These are phyloP conservation scores for Synanthedon vespiformis DNA, from an alignment of 2,888 invertebrate genomes.

Conservation along the genomic window DNA sequence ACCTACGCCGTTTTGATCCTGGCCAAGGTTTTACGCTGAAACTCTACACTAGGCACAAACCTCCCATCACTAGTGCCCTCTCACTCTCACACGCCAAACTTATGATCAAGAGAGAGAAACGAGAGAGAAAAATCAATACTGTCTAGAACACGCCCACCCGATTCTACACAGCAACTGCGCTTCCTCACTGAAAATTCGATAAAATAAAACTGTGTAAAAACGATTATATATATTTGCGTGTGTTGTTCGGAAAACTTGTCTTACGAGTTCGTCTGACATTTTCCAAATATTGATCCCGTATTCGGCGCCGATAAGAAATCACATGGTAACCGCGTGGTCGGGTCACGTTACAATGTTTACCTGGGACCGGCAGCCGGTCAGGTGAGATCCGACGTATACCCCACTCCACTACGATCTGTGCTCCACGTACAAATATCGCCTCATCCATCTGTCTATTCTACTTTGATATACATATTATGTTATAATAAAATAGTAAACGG, in stretches of 20 bases:
- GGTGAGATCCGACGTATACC: conserved; percentile 42
- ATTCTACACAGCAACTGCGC: conserved; percentile 62
- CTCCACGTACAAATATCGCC: background rate
- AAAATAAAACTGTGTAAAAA: conserved; percentile 65
- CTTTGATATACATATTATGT: too few relatives aligned
- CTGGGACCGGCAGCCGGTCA: conserved; percentile 56
- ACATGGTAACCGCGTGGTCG: conserved; percentile 61
- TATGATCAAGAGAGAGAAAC: conserved; percentile 36
- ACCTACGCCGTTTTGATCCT: conserved; percentile 46
- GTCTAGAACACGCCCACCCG: conserved; percentile 65
- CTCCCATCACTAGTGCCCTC: conserved; percentile 40
- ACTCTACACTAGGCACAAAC: conserved; percentile 55
- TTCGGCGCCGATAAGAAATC: conserved; percentile 13
- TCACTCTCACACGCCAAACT: conserved; percentile 30
- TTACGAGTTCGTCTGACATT: background rate
- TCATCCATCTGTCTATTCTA: background rate
- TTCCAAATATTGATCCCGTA: conserved; percentile 3
- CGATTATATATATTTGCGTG: conserved; percentile 54
- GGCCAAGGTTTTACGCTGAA: conserved; percentile 51
- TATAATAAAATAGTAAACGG: too few relatives aligned
- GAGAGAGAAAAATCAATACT: conserved; percentile 64
- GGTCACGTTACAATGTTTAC: conserved; percentile 67
- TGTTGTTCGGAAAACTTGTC: conserved; percentile 23
- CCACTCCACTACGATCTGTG: conserved; percentile 7
- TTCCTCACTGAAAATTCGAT: conserved; percentile 65